phyloP scores from a whole-genome alignment of 2,113 vertebrate species.

The Chloroceryle aenea region DNA sequence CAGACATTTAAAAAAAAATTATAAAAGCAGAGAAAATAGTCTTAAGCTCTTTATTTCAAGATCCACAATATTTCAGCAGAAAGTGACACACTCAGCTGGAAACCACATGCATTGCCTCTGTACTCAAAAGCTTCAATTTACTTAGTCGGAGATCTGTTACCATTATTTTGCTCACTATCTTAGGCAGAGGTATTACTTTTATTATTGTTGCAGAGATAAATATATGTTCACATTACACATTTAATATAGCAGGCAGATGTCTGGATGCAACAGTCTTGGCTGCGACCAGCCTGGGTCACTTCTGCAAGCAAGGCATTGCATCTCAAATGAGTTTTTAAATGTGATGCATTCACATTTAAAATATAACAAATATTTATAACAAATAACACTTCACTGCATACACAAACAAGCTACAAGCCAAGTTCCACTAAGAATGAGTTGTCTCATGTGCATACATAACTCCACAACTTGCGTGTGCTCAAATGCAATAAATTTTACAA shows the following conservation, averaged over 20 bases:
- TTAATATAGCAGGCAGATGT: background rate
- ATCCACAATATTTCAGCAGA: background rate
- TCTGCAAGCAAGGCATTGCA: slow-evolving; percentile 4
- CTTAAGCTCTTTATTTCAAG: background rate
- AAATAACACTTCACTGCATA: slow-evolving; percentile 15
- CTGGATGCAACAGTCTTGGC: background rate
- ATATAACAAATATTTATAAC: background rate
- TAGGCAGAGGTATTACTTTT: background rate
- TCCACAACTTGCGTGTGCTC: background rate
- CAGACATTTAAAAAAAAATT: background rate
- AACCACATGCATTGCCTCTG: background rate
- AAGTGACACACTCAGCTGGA: background rate
- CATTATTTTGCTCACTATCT: background rate
- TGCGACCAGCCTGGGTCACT: background rate
- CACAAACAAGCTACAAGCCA: background rate
- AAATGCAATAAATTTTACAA: background rate
- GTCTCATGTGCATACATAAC: background rate
- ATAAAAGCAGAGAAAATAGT: background rate
- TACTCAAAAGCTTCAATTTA: background rate
- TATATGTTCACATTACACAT: background rate
- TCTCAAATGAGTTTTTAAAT: slow-evolving; percentile 40
- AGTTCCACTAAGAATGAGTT: background rate
- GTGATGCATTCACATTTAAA: background rate
- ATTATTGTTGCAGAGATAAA: background rate
- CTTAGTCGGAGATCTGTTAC: background rate